phyloP scores from a whole-genome alignment of 1,140 invertebrate species.

The Choristoneura fumiferana region DNA sequence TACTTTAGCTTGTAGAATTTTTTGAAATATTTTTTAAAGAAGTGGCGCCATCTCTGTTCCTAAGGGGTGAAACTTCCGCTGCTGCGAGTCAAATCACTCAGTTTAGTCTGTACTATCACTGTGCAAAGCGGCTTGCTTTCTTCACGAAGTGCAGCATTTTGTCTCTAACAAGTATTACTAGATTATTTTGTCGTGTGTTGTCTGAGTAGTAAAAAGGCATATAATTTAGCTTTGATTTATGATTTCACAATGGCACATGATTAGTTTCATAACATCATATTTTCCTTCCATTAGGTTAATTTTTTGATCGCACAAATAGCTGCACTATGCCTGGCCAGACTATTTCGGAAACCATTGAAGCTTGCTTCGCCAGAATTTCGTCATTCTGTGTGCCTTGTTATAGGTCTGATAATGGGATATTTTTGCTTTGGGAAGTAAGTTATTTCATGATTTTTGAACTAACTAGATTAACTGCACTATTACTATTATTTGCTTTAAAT shows the following conservation, averaged over 20 bases:
- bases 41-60: too few species aligned
- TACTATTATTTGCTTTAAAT: conserved; percentile 1
- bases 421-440: conserved; percentile 93
- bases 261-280: conserved; percentile 38
- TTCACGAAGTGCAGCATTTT: too few species aligned
- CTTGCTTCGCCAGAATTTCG: conserved; percentile 84
- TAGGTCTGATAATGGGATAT: conserved; percentile 89
- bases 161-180: not conserved
- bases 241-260: conserved; percentile 31
- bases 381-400: conserved; percentile 86
- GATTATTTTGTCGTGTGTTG: conserved; percentile 1
- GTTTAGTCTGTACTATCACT: too few species aligned
- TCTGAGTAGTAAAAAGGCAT: not conserved
- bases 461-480: not conserved
- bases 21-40: too few species aligned
- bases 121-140: too few species aligned
- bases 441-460: conserved; percentile 21
- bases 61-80: too few species aligned
- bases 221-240: conserved; percentile 23
- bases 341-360: conserved; percentile 86
- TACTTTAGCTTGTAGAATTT: too few species aligned
- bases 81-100: too few species aligned
- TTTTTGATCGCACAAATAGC: conserved; percentile 90
- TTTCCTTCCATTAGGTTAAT: conserved; percentile 85
- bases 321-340: conserved; percentile 85